phyloP scores from a whole-genome alignment of 2,888 invertebrate species.

The Euspilapteryx auroguttella region DNA sequence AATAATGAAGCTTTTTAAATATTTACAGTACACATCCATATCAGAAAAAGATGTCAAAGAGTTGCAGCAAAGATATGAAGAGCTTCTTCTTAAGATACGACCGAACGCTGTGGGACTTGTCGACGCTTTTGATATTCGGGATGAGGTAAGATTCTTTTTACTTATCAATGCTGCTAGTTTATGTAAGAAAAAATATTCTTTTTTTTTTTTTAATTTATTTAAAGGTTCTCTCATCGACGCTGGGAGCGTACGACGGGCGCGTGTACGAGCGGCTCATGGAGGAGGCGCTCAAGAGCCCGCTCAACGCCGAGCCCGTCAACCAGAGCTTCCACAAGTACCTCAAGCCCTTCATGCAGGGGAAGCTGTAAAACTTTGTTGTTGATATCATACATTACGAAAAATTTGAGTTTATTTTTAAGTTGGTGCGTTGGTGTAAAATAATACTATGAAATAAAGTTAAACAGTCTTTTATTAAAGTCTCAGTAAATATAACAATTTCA shows the following conservation, averaged over 20 bases:
- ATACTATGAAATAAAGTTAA: background rate
- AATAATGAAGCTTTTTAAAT: too few species aligned
- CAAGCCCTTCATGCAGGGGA: constrained; percentile 77
- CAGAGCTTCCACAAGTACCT: constrained; percentile 72
- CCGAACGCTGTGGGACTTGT: constrained; percentile 89
- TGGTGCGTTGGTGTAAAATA: too few species aligned
- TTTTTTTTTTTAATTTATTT: too few species aligned
- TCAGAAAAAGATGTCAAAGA: constrained; percentile 44
- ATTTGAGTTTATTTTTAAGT: background rate
- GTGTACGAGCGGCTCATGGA: constrained; percentile 80
- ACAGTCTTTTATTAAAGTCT: background rate
- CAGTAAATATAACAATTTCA: constrained; percentile 13
- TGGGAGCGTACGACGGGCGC: constrained; percentile 82
- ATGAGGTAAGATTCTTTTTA: constrained; percentile 61
- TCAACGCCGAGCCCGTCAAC: constrained; percentile 79
- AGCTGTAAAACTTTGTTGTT: constrained; percentile 43
- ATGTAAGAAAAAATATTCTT: too few species aligned
- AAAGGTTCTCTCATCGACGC: too few species aligned
- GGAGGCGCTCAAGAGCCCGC: constrained; percentile 78
- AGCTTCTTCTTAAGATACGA: constrained; percentile 69
- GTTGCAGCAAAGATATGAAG: constrained; percentile 70
- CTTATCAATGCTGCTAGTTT: too few species aligned
- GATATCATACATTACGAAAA: background rate
- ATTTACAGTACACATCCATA: constrained; percentile 66
- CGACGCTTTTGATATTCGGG: constrained; percentile 85